phyloP scores from a whole-genome alignment of 2,113 vertebrate species.

The Eretmochelys imbricata region DNA sequence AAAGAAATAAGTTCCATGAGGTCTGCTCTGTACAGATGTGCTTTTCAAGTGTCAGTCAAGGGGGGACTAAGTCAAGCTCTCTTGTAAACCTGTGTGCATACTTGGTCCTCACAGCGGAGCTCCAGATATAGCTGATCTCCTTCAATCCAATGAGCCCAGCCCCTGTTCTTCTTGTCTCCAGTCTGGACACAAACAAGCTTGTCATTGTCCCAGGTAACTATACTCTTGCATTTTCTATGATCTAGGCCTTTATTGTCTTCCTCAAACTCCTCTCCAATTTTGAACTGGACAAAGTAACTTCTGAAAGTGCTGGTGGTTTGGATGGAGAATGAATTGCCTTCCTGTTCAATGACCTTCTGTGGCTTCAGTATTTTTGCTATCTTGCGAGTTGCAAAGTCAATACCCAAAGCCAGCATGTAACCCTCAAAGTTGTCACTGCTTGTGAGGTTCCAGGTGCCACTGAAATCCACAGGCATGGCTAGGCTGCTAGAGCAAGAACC shows the following conservation, averaged over 20 bases:
- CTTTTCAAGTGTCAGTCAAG: neutral
- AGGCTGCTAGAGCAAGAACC: neutral
- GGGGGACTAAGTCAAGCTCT: conserved; percentile 54
- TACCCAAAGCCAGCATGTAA: conserved; percentile 87
- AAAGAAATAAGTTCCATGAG: neutral
- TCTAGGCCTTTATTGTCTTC: conserved; percentile 91
- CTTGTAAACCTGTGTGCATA: conserved; percentile 88
- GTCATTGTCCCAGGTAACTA: conserved; percentile 86
- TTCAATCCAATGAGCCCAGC: conserved; percentile 92
- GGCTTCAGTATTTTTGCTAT: conserved; percentile 85
- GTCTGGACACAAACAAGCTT: conserved; percentile 88
- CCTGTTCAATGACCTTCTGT: conserved; percentile 87
- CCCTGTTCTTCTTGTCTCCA: conserved; percentile 88
- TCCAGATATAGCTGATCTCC: conserved; percentile 88
- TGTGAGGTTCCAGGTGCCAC: conserved; percentile 87
- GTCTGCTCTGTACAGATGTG: neutral
- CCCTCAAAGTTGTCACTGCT: conserved; percentile 89
- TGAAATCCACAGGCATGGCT: conserved; percentile 83
- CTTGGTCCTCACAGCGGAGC: conserved; percentile 86
- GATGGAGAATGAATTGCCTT: conserved; percentile 79
- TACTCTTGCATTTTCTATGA: conserved; percentile 85
- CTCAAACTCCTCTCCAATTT: conserved; percentile 84
- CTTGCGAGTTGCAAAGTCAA: conserved; percentile 82
- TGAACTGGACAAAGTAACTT: conserved; percentile 86
- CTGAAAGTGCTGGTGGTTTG: conserved; percentile 84